Evolutionary conservation across 2,888 invertebrate genomes (phyloP).

Genomic region (Idaea dimidiata): DNA sequence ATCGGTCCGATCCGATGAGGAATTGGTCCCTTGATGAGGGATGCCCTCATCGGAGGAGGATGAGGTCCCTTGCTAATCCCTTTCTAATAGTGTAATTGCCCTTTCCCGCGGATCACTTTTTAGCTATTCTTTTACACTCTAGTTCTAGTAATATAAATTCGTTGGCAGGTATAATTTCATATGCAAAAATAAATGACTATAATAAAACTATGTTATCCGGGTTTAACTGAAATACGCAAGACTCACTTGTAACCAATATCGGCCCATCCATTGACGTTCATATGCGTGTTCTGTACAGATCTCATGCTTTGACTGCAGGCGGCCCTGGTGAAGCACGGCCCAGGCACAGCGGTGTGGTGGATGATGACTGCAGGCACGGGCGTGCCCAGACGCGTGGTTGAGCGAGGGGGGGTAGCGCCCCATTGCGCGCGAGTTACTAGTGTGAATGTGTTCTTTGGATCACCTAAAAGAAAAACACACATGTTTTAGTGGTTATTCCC

Average conservation of each 20-base stretch:
- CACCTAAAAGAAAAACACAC: background rate
- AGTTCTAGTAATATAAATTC: too few relatives aligned
- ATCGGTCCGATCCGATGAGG: too few relatives aligned
- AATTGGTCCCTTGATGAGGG: too few relatives aligned
- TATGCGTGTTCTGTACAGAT: conserved; percentile 83
- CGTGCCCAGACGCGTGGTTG: conserved; percentile 63
- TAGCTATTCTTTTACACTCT: too few relatives aligned
- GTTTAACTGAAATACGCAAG: background rate
- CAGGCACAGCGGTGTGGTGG: conserved; percentile 84
- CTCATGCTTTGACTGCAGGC: conserved; percentile 82
- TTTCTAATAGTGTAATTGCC: too few relatives aligned
- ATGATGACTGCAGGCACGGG: conserved; percentile 85
- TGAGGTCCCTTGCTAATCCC: too few relatives aligned
- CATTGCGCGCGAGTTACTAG: conserved; percentile 61
- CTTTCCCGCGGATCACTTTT: too few relatives aligned
- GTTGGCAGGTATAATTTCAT: too few relatives aligned
- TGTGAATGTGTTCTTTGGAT: background rate
- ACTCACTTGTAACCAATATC: conserved; percentile 84
- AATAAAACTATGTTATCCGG: too few relatives aligned
- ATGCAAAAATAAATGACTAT: too few relatives aligned
- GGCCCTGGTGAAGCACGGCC: conserved; percentile 73
- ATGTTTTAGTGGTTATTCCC: too few relatives aligned
- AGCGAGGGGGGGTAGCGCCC: conserved; percentile 77
- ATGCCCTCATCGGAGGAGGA: too few relatives aligned
- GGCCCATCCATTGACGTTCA: conserved; percentile 80